These are phyloP conservation scores for Sarcophaga caerulescens DNA, from an alignment of 2,888 invertebrate genomes.

Conservation along the genomic window DNA sequence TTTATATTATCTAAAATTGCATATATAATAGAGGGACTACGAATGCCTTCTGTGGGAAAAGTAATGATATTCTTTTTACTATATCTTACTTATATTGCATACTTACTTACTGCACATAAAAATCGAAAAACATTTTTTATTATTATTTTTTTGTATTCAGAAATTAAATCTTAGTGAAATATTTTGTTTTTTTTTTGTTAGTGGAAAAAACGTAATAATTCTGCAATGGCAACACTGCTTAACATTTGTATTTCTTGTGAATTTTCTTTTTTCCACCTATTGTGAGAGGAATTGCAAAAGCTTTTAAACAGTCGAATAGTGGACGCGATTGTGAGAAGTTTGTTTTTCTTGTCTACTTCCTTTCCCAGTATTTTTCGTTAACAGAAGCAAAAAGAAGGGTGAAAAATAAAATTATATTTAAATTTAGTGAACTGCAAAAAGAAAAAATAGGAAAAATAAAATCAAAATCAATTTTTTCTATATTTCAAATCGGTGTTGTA, in stretches of 20 bases:
- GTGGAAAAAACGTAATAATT: no score
- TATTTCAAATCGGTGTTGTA: slow-evolving; percentile 47
- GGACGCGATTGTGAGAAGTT: slow-evolving; percentile 59
- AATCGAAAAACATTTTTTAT: no score
- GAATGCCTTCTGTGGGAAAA: no score
- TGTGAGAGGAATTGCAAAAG: slow-evolving; percentile 44
- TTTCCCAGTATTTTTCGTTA: slow-evolving; percentile 30
- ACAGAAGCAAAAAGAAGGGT: slow-evolving; percentile 40
- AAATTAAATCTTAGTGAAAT: no score
- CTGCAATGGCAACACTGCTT: background rate
- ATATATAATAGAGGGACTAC: no score
- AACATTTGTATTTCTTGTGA: slow-evolving; percentile 14
- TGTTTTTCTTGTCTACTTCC: slow-evolving; percentile 34
- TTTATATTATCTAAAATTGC: no score
- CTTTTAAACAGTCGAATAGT: slow-evolving; percentile 56
- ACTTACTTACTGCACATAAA: no score
- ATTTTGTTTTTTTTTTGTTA: no score
- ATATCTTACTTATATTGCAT: no score
- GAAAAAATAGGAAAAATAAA: slow-evolving; percentile 25
- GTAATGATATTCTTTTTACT: no score
- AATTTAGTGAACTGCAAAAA: slow-evolving; percentile 39
- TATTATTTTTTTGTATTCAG: no score
- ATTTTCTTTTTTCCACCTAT: slow-evolving; percentile 56
- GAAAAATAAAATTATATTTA: slow-evolving; percentile 44
- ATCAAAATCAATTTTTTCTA: slow-evolving; percentile 32